These are phyloP conservation scores for Nysson spinosus DNA, from an alignment of 2,888 invertebrate species.

Conservation along the genomic window DNA sequence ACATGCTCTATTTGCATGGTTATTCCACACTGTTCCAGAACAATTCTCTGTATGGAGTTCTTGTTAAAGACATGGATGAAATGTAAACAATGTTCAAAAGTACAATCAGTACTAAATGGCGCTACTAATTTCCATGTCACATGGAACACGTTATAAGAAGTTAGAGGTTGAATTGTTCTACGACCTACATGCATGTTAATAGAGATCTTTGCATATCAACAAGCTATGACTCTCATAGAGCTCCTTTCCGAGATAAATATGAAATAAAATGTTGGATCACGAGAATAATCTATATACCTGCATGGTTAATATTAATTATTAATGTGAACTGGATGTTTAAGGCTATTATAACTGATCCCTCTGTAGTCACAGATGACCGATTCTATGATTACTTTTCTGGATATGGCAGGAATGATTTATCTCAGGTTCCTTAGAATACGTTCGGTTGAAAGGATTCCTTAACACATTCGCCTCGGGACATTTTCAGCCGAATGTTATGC, in stretches of 20 bases:
- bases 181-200: conserved; percentile 11
- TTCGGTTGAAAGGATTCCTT: too few relatives aligned
- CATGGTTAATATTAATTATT: too few relatives aligned
- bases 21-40: conserved; percentile 7
- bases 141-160: conserved; percentile 19
- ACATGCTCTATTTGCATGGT: neutral
- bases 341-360: too few relatives aligned
- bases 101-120: conserved; percentile 27
- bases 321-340: too few relatives aligned
- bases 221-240: neutral
- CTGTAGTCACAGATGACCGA: too few relatives aligned
- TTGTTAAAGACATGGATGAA: neutral
- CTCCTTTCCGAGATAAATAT: neutral
- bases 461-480: too few relatives aligned
- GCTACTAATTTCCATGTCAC: conserved; percentile 32
- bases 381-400: too few relatives aligned
- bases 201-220: conserved; percentile 8
- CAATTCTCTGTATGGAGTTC: neutral
- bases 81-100: conserved; percentile 23
- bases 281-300: too few relatives aligned
- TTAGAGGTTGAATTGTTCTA: conserved; percentile 16
- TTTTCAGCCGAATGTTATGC: too few relatives aligned
- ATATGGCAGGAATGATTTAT: too few relatives aligned
- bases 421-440: too few relatives aligned
- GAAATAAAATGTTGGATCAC: too few relatives aligned